Evolutionary conservation across 2,797 vertebrate species (phyloP).

Genomic region (Chelidonichthys spinosus): DNA sequence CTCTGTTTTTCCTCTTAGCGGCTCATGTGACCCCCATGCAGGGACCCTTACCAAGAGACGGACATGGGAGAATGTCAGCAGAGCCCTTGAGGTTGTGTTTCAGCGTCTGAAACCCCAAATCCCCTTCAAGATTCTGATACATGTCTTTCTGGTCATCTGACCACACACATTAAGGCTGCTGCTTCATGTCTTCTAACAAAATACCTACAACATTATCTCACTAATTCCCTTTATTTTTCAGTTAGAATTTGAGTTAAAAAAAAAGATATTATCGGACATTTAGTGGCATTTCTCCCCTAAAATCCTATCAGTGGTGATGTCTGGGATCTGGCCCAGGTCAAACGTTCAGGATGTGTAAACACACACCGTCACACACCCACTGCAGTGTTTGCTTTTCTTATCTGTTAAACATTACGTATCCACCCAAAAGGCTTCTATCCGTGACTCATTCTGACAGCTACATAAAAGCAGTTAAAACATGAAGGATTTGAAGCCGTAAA

Average conservation of each 20-base stretch:
- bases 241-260: background rate
- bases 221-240: constrained; percentile 13
- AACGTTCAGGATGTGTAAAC: constrained; percentile 62
- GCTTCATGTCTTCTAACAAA: constrained; percentile 53
- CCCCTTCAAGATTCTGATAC: constrained; percentile 57
- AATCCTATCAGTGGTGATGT: constrained; percentile 29
- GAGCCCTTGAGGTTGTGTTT: constrained; percentile 67
- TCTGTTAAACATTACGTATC: constrained; percentile 76
- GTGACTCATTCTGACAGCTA: constrained; percentile 65
- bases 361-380: constrained; percentile 42
- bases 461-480: constrained; percentile 67
- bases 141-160: constrained; percentile 44
- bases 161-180: constrained; percentile 41
- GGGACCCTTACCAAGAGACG: constrained; percentile 59
- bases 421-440: constrained; percentile 53
- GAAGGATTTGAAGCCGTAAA: constrained; percentile 36
- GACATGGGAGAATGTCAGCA: constrained; percentile 76
- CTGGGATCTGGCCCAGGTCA: constrained; percentile 67
- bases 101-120: constrained; percentile 36
- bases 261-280: background rate
- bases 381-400: constrained; percentile 76
- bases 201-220: constrained; percentile 39
- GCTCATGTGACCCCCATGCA: constrained; percentile 69
- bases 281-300: constrained; percentile 10
- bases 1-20: constrained; percentile 66